Conservation (phyloP, 2,113 vertebrate species). For the Osmerus mordax region DNA sequence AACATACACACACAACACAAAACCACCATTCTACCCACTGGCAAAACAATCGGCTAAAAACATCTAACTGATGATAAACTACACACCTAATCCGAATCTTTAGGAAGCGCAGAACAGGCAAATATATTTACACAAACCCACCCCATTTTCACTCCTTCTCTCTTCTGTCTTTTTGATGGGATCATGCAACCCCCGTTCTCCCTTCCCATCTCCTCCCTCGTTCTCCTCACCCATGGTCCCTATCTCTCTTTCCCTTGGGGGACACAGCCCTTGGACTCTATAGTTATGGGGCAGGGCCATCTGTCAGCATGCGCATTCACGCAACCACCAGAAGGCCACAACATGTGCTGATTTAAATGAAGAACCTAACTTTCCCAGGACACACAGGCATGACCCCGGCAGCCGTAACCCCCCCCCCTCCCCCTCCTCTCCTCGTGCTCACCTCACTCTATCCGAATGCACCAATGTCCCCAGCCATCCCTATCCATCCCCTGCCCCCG, state of each 20-base stretch:
- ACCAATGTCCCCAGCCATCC: slow-evolving; percentile 14
- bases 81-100: slow-evolving; percentile 59
- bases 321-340: slow-evolving; percentile 77
- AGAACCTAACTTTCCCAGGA: slow-evolving; percentile 79
- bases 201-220: slow-evolving; percentile 17
- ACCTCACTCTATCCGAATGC: not conserved
- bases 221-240: slow-evolving; percentile 14
- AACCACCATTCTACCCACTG: slow-evolving; percentile 49
- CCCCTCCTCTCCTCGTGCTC: slow-evolving; percentile 18
- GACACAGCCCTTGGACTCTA: slow-evolving; percentile 61
- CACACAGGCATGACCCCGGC: slow-evolving; percentile 74
- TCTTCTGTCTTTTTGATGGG: slow-evolving; percentile 55
- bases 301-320: slow-evolving; percentile 70
- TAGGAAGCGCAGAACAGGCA: slow-evolving; percentile 48
- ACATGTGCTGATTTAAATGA: slow-evolving; percentile 79
- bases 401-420: slow-evolving; percentile 55
- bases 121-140: slow-evolving; percentile 63
- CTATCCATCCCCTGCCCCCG: slow-evolving; percentile 27
- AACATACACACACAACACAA: slow-evolving; percentile 44
- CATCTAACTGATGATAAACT: slow-evolving; percentile 57
- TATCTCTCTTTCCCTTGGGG: slow-evolving; percentile 43
- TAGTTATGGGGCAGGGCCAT: slow-evolving; percentile 74
- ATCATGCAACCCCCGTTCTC: slow-evolving; percentile 43
- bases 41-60: slow-evolving; percentile 41
- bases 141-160: slow-evolving; percentile 26